phyloP scores from a whole-genome alignment of 2,113 vertebrate species.

The Pedionomus torquatus region DNA sequence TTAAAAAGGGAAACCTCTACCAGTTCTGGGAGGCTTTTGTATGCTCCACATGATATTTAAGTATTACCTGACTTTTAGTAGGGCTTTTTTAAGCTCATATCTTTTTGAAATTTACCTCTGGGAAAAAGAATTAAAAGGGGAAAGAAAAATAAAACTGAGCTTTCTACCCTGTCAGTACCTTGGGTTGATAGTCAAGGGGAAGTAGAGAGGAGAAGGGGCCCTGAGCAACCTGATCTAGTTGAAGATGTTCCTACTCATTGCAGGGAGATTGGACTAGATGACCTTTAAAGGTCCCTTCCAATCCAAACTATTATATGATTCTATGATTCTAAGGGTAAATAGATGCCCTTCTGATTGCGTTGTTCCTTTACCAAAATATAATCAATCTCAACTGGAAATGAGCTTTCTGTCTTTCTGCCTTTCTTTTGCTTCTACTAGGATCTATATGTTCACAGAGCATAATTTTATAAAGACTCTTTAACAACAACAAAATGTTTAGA shows the following conservation, averaged over 20 bases:
- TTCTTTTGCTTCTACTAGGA: neutral
- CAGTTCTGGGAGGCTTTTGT: neutral
- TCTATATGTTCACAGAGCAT: conserved; percentile 11
- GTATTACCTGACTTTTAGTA: neutral
- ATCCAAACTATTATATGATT: neutral
- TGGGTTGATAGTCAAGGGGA: neutral
- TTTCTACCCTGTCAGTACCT: neutral
- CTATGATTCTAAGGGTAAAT: neutral
- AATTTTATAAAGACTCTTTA: conserved; percentile 38
- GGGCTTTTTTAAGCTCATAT: neutral
- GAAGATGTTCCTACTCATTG: neutral
- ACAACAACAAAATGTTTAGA: conserved; percentile 20
- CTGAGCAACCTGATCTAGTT: neutral
- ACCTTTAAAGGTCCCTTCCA: neutral
- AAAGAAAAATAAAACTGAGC: neutral
- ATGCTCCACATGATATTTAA: neutral
- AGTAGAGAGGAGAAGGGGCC: neutral
- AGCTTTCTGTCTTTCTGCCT: neutral
- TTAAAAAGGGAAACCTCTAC: neutral
- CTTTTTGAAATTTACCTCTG: neutral
- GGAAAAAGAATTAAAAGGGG: neutral
- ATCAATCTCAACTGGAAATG: neutral
- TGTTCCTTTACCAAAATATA: neutral
- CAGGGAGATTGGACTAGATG: neutral
- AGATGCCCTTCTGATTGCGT: neutral